These are phyloP conservation scores for Lampris megalopsis DNA, from an alignment of 2,113 vertebrate genomes.

Conservation along the genomic window DNA sequence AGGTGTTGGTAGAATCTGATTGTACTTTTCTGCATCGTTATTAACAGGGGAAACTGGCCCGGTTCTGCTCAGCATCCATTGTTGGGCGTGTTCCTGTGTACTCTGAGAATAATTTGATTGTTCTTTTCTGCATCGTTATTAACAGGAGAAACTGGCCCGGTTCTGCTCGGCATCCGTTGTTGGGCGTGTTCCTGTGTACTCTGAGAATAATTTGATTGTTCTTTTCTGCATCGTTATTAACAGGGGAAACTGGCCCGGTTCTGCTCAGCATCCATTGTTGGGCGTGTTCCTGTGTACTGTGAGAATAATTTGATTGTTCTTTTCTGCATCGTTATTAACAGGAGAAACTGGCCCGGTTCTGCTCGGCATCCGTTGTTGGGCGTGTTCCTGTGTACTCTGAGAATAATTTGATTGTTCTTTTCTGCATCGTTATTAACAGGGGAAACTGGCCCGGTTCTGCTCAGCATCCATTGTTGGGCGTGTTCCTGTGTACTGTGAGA, in stretches of 20 bases:
- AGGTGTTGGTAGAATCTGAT: neutral
- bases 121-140: neutral
- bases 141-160: neutral
- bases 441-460: neutral
- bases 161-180: neutral
- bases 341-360: neutral
- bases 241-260: neutral
- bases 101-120: neutral
- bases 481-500: neutral
- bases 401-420: neutral
- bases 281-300: neutral
- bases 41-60: neutral
- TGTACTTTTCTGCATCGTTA: neutral
- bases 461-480: neutral
- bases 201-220: neutral
- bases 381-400: neutral
- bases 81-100: neutral
- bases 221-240: neutral
- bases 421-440: neutral
- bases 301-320: neutral
- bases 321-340: neutral
- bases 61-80: neutral
- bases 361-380: neutral
- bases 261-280: neutral
- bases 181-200: neutral